A percentile compares a stretch with the other conserved stretches of the same genome.
These are phyloP conservation scores for Sphenopsis melanotis DNA, from an alignment of 2,797 vertebrate species.

Conservation along the genomic window DNA sequence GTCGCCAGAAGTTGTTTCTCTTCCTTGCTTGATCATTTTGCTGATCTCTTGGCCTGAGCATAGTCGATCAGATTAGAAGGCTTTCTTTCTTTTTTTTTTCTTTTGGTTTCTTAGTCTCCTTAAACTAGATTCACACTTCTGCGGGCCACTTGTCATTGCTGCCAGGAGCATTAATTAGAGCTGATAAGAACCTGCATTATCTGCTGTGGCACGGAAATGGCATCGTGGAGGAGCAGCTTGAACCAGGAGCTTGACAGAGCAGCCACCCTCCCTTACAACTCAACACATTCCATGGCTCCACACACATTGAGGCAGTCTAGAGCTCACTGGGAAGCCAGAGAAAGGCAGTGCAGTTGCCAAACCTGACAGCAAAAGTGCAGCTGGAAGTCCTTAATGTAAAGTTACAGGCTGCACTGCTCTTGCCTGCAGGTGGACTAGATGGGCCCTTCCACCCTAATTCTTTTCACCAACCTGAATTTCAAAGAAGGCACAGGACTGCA, in stretches of 20 bases:
- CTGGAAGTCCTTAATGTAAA: background rate
- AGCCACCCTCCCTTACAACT: background rate
- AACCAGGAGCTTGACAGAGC: background rate
- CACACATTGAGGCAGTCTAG: background rate
- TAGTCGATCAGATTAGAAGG: constrained; percentile 13
- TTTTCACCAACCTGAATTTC: background rate
- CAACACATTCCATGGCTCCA: background rate
- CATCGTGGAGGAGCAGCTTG: background rate
- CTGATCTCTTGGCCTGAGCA: constrained; percentile 8
- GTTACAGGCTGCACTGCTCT: background rate
- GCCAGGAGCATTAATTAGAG: constrained; percentile 14
- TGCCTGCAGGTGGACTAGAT: fast-evolving
- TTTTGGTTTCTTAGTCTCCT: background rate
- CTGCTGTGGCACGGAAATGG: background rate
- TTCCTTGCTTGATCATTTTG: constrained; percentile 30
- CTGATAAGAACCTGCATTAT: background rate
- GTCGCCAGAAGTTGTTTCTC: constrained; percentile 27
- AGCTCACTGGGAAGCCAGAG: background rate
- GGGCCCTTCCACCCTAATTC: background rate
- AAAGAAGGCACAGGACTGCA: background rate
- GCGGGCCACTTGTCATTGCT: background rate
- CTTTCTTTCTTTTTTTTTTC: background rate
- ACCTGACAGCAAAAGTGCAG: background rate
- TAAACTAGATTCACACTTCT: constrained; percentile 27
- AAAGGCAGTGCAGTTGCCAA: background rate